Evolutionary conservation across 2,888 invertebrate genomes (phyloP).

Genomic region (Clistopyga incitator): DNA sequence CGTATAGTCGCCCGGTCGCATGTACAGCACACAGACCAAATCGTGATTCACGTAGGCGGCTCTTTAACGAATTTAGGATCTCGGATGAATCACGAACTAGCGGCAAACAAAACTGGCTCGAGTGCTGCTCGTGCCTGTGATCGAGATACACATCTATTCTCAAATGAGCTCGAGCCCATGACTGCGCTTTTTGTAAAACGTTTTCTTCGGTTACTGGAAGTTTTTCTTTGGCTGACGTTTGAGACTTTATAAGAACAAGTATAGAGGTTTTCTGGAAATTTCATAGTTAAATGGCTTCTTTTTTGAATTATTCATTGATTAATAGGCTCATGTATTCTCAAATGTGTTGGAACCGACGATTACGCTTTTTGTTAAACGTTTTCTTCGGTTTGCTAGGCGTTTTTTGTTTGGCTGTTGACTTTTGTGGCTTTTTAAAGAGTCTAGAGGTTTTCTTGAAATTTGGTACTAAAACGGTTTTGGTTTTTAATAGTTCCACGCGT

Average conservation of each 20-base stretch:
- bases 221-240: not conserved
- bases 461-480: too few species aligned
- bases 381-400: not conserved
- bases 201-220: not conserved
- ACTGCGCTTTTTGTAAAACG: not conserved
- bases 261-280: too few species aligned
- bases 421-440: too few species aligned
- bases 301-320: too few species aligned
- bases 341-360: not conserved
- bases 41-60: slow-evolving; percentile 63
- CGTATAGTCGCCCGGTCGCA: not conserved
- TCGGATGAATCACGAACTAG: slow-evolving; percentile 59
- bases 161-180: not conserved
- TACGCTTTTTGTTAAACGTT: not conserved
- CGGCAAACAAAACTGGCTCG: slow-evolving; percentile 18
- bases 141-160: slow-evolving; percentile 30
- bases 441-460: too few species aligned
- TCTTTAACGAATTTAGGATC: slow-evolving; percentile 67
- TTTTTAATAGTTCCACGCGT: too few species aligned
- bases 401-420: not conserved
- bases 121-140: not conserved
- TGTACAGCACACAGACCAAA: not conserved
- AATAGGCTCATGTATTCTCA: slow-evolving; percentile 24
- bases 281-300: too few species aligned
- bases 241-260: too few species aligned